A percentile compares a stretch with the other conserved stretches of the same genome.
These are phyloP conservation scores for Zosterops lateralis DNA, from an alignment of 2,113 vertebrate genomes.

Conservation along the genomic window DNA sequence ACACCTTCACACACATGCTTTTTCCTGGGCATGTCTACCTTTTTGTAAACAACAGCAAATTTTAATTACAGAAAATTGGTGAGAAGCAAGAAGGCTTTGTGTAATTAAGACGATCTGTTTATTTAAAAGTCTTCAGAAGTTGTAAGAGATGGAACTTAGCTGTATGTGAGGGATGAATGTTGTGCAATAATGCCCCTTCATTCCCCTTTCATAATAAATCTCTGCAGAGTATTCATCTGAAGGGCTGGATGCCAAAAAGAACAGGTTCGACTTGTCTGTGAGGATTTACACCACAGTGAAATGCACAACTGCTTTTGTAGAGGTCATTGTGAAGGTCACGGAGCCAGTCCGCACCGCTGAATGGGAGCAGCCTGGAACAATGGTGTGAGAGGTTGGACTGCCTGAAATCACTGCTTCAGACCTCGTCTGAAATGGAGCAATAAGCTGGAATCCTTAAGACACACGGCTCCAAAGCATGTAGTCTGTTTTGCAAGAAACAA, in stretches of 20 bases:
- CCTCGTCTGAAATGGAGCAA: conserved; percentile 33
- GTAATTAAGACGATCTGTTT: conserved; percentile 68
- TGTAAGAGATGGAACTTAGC: conserved; percentile 72
- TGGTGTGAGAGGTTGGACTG: conserved; percentile 16
- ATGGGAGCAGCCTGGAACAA: conserved; percentile 62
- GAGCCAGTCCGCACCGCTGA: conserved; percentile 30
- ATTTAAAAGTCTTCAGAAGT: conserved; percentile 68
- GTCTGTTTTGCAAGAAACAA: neutral
- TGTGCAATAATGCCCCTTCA: conserved; percentile 77
- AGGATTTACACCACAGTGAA: conserved; percentile 82
- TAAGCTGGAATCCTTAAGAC: conserved; percentile 3
- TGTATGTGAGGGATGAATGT: conserved; percentile 66
- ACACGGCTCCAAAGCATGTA: neutral
- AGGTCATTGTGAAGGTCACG: conserved; percentile 81
- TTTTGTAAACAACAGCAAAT: neutral
- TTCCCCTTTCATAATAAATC: conserved; percentile 83
- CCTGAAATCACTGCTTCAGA: conserved; percentile 29
- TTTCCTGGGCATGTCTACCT: neutral
- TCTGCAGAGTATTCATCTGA: conserved; percentile 75
- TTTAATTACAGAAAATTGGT: conserved; percentile 48
- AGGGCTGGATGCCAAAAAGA: conserved; percentile 81
- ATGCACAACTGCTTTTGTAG: conserved; percentile 79
- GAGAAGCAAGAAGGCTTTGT: conserved; percentile 52
- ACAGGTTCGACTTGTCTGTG: conserved; percentile 86
- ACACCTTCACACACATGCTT: conserved; percentile 10